phyloP scores from a whole-genome alignment of 2,888 invertebrate genomes.

The Perdita meconis region DNA sequence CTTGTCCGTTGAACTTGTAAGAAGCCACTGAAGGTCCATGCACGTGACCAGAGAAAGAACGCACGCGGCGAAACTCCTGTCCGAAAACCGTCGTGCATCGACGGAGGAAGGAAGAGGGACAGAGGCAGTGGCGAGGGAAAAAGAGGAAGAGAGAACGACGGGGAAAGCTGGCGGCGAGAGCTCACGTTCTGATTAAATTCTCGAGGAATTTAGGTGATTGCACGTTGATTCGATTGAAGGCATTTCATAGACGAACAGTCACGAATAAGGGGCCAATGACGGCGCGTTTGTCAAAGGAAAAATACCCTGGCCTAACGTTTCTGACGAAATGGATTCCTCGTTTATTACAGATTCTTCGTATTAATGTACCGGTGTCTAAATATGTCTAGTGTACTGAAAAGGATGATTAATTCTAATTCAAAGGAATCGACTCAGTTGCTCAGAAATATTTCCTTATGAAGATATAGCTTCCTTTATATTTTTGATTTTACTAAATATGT shows the following conservation, averaged over 20 bases:
- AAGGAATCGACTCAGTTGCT: too few relatives aligned
- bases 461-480: too few relatives aligned
- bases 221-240: conserved; percentile 78
- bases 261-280: conserved; percentile 78
- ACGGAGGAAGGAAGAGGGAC: conserved; percentile 35
- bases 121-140: conserved; percentile 24
- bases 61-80: conserved; percentile 74
- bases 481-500: too few relatives aligned
- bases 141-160: conserved; percentile 27
- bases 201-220: conserved; percentile 78
- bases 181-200: conserved; percentile 80
- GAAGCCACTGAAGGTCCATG: conserved; percentile 71
- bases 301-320: conserved; percentile 67
- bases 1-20: conserved; percentile 72
- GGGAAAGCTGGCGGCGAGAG: conserved; percentile 58
- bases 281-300: conserved; percentile 71
- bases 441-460: too few relatives aligned
- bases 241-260: conserved; percentile 79
- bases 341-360: conserved; percentile 44
- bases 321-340: conserved; percentile 45
- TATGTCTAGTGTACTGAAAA: too few relatives aligned
- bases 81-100: conserved; percentile 57
- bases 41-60: conserved; percentile 77
- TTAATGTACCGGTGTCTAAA: too few relatives aligned
- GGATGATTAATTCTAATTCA: too few relatives aligned